Conservation (phyloP, 2,888 invertebrate species). For the Drosophila mettleri region DNA sequence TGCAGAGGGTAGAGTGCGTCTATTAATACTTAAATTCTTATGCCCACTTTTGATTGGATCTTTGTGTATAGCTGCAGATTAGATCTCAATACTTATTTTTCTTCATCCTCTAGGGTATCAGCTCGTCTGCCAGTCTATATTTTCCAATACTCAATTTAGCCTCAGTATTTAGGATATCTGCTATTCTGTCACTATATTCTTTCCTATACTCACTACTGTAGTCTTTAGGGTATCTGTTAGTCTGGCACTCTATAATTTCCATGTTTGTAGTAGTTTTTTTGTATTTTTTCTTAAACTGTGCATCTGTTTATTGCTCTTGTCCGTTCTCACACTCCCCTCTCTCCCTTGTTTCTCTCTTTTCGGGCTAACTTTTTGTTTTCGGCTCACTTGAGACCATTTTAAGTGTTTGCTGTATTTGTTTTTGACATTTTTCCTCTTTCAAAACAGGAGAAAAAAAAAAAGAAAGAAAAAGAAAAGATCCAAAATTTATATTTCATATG, state of each 20-base stretch:
- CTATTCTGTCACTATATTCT: not conserved
- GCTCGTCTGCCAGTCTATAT: too few species aligned
- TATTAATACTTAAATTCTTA: too few species aligned
- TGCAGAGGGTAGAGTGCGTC: too few species aligned
- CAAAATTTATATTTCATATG: constrained; percentile 38
- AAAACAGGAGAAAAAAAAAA: constrained; percentile 2
- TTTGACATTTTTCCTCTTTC: constrained; percentile 52
- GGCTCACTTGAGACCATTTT: constrained; percentile 74
- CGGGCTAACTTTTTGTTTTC: constrained; percentile 19
- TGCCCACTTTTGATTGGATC: too few species aligned
- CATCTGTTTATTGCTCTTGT: constrained; percentile 12
- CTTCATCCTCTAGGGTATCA: too few species aligned
- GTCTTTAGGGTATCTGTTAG: constrained; percentile 1
- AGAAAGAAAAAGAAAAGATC: not conserved
- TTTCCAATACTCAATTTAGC: too few species aligned
- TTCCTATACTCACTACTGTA: not conserved
- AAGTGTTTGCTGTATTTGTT: constrained; percentile 71
- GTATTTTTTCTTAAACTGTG: constrained; percentile 21
- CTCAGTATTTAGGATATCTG: not conserved
- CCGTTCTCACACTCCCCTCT: not conserved
- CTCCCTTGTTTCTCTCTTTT: constrained; percentile 27
- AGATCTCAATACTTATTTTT: too few species aligned
- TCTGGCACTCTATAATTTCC: not conserved
- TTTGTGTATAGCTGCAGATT: too few species aligned
- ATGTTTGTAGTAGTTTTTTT: constrained; percentile 25